Evolutionary conservation across 2,113 vertebrate species (phyloP), one percentile per base, ranked within the genome.

Genomic region (Tachysurus fulvidraco): DNA sequence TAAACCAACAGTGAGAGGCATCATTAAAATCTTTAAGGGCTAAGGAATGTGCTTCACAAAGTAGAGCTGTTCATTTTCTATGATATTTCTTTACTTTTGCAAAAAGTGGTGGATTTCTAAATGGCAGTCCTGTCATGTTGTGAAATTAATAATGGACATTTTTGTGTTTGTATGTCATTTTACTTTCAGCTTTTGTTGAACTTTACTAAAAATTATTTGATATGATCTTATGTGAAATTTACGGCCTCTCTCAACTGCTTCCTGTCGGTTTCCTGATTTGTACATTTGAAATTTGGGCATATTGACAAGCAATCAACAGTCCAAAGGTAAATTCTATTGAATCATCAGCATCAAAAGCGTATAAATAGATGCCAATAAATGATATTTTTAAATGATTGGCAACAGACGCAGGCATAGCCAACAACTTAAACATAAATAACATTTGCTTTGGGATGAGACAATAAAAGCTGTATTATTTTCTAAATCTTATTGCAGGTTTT

Each of bases 31-130:
- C 57, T 67, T 73, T 81, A 89, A 67, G 81, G 17, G 76, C 46
- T 64, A 81, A 62, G 41, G 84, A 87, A 93, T 92, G 92, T 91
- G 88, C 81, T 14, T 80, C 83, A 91, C 89, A 93, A 93, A 89
- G 87, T 88, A 93, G 90, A 88, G 88, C 90, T 93, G 90, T 89
- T 89, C 90, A 93, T 88, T 85, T 91, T 88, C 88, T 87, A 85
- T 82, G 79, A 67, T 86, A 52, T 89, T 65, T 65, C 50, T 67
- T 62, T 50, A 28, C 17, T 83, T 83, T 44, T 60, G 13, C 13
- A 78, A n/a, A 44, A 30, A 10, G n/a, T 79, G 21, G 30, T 25
- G 30, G 46, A 11, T 30, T 65, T 64, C n/a, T 59, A 78, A 77
- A 78, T 5, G 36, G 76, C 46, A 65, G 50, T 17, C 28, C 59